Conservation (phyloP, 2,113 vertebrate genomes). For the Melanotaenia duboulayi region DNA sequence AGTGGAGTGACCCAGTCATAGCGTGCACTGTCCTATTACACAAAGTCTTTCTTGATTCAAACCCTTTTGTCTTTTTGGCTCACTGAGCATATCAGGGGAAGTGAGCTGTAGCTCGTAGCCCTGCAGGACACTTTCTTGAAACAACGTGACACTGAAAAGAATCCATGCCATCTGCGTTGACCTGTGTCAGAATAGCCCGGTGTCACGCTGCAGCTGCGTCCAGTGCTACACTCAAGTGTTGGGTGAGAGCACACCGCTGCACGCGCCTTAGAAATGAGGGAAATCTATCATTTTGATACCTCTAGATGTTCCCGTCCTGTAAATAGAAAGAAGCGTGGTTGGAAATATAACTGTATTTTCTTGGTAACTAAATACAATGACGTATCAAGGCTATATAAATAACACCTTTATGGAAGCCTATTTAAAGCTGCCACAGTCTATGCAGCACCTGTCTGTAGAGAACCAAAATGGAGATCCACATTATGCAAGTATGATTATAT, state of each 20-base stretch:
- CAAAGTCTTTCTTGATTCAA: conserved; percentile 1
- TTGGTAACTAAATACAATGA: conserved; percentile 45
- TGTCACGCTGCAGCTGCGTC: conserved; percentile 57
- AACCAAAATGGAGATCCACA: conserved; percentile 1
- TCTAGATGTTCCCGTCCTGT: neutral
- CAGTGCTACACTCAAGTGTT: neutral
- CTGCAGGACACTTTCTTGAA: conserved; percentile 39
- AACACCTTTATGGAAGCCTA: conserved; percentile 58
- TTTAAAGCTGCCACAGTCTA: conserved; percentile 50
- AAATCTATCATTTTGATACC: conserved; percentile 10
- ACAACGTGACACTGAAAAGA: conserved; percentile 53
- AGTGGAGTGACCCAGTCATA: neutral
- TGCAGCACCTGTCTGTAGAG: conserved; percentile 50
- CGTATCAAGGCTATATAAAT: conserved; percentile 52
- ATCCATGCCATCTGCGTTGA: conserved; percentile 57
- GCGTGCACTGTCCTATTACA: neutral
- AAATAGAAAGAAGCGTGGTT: neutral
- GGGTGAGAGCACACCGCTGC: conserved; percentile 8
- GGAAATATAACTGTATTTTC: conserved; percentile 24
- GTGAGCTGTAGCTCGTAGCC: conserved; percentile 27
- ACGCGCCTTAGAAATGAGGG: neutral
- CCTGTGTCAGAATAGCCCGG: conserved; percentile 63
- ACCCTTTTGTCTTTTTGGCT: neutral
- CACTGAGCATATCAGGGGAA: conserved; percentile 16
- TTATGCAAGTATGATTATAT: neutral